Evolutionary conservation across 2,888 invertebrate species (phyloP).

Genomic region (Drosophila nr. perissopoda): DNA sequence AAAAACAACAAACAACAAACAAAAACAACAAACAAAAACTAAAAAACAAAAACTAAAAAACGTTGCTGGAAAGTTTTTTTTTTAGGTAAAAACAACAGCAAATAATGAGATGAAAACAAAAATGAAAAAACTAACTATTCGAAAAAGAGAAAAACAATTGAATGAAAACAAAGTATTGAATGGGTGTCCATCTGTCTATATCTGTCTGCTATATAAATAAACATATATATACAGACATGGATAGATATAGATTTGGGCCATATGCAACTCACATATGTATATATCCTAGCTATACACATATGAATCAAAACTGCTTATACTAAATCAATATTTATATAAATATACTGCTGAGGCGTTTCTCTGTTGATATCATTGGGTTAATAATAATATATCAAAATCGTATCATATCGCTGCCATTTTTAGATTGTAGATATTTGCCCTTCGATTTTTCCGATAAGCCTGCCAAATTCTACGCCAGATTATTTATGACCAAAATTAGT

Average conservation of each 20-base stretch:
- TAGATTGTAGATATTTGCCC: not conserved
- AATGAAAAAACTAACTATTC: constrained; percentile 2
- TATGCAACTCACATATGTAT: not conserved
- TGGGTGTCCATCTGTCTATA: not conserved
- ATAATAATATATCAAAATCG: constrained; percentile 11
- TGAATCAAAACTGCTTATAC: not conserved
- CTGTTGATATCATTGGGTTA: constrained; percentile 2
- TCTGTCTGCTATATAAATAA: constrained; percentile 1
- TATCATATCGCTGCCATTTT: constrained; percentile 5
- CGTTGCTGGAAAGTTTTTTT: constrained; percentile 31
- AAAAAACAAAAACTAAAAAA: constrained; percentile 3
- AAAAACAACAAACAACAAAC: not conserved
- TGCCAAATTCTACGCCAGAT: not conserved
- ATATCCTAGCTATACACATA: not conserved
- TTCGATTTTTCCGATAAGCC: not conserved
- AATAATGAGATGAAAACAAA: constrained; percentile 2
- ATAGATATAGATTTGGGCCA: constrained; percentile 1
- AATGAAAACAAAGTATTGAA: not conserved
- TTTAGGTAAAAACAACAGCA: constrained; percentile 17
- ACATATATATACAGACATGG: not conserved
- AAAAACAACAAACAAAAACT: not conserved
- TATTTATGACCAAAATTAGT: not conserved
- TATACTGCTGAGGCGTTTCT: not conserved
- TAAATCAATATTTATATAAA: not conserved
- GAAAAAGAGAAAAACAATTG: not conserved